Evolutionary conservation across 2,888 invertebrate species (phyloP).

Genomic region (Tipula lateralis): DNA sequence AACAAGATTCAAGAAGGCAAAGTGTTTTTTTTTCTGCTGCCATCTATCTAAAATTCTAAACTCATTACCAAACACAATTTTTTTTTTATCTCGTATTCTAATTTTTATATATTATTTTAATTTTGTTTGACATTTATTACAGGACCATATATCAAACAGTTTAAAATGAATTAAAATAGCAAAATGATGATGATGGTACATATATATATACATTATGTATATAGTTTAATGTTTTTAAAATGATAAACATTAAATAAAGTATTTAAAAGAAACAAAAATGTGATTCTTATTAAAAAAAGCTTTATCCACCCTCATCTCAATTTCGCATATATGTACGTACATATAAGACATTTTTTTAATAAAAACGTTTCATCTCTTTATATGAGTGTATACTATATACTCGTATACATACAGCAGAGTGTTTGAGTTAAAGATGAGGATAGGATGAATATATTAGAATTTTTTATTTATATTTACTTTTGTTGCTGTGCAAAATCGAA

Average conservation of each 20-base stretch:
- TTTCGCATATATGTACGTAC: not conserved
- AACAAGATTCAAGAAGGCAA: not conserved
- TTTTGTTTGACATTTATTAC: constrained; percentile 28
- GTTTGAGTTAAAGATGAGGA: not conserved
- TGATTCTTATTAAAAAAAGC: not conserved
- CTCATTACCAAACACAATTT: not conserved
- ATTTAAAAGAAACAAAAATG: not conserved
- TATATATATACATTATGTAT: not conserved
- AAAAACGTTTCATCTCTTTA: not conserved
- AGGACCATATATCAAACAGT: constrained; percentile 28
- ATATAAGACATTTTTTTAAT: not conserved
- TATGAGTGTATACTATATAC: not conserved
- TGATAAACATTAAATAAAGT: not conserved
- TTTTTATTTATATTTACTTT: not conserved
- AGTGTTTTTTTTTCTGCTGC: too few relatives aligned
- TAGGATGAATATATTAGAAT: not conserved
- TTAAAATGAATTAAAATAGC: constrained; percentile 28
- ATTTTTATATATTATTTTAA: not conserved
- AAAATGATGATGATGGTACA: not conserved
- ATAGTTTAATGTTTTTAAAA: constrained; percentile 11
- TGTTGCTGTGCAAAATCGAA: not conserved
- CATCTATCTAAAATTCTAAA: too few relatives aligned
- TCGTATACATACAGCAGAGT: too few relatives aligned
- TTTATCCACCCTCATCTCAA: constrained; percentile 1
- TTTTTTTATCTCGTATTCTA: not conserved